Percentiles rank a stretch among this genome's conserved stretches.
Conservation (phyloP, 2,113 vertebrate species). For the Catharus bicknelli region DNA sequence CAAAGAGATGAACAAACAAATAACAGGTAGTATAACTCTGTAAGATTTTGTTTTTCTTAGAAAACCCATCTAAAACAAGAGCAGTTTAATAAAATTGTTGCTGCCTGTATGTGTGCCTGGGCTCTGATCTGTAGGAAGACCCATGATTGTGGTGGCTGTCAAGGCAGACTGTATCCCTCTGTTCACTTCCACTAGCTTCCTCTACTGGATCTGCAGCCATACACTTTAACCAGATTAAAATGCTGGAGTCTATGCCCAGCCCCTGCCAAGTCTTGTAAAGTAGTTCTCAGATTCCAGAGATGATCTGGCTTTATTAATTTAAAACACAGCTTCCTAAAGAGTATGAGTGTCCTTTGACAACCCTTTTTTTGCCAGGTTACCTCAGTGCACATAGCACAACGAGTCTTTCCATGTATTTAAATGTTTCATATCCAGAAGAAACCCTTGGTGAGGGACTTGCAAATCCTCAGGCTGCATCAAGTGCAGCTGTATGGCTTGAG, state of each 20-base stretch:
- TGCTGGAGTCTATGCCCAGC: not conserved
- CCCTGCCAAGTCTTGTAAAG: not conserved
- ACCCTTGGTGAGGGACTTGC: not conserved
- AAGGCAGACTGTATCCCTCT: not conserved
- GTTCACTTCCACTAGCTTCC: not conserved
- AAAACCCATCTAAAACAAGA: not conserved
- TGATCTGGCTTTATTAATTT: constrained; percentile 19
- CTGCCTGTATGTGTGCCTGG: not conserved
- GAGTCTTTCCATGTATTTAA: not conserved
- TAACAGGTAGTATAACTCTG: not conserved
- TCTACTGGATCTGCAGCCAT: not conserved
- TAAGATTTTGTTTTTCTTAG: not conserved
- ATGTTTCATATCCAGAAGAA: not conserved
- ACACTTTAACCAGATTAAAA: constrained; percentile 7
- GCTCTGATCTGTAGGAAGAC: not conserved
- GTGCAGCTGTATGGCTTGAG: not conserved
- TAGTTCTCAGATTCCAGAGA: constrained; percentile 7
- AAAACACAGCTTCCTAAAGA: not conserved
- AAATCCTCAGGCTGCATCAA: not conserved
- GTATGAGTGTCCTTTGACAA: not conserved
- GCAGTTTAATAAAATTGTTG: not conserved
- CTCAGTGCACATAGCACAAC: not conserved
- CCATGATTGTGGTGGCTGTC: not conserved
- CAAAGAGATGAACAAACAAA: not conserved
- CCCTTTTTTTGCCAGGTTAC: not conserved